Evolutionary conservation across 2,113 vertebrate genomes (phyloP).

Genomic region (Uria aalge): DNA sequence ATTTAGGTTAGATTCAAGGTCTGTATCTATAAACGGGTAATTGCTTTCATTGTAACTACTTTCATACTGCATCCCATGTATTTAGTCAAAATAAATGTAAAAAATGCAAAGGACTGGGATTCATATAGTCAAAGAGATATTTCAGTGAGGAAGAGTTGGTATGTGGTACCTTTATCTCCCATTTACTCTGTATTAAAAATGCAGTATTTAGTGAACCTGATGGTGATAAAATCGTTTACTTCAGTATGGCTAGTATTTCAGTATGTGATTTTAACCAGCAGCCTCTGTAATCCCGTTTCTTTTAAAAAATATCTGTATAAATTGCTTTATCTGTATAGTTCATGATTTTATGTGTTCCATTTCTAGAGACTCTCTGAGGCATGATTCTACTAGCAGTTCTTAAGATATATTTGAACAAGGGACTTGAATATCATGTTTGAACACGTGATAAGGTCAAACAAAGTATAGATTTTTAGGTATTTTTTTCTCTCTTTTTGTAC

Average conservation of each 20-base stretch:
- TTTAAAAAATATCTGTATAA: neutral
- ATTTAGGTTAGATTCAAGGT: neutral
- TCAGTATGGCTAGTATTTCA: neutral
- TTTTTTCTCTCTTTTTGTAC: neutral
- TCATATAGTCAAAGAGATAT: neutral
- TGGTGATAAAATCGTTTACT: neutral
- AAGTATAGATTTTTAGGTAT: neutral
- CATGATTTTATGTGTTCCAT: neutral
- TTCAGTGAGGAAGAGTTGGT: neutral
- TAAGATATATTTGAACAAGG: neutral
- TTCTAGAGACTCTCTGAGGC: neutral
- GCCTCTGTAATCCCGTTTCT: neutral
- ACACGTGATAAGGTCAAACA: neutral
- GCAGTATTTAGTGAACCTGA: neutral
- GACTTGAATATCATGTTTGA: neutral
- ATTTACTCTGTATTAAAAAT: neutral
- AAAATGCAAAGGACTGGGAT: neutral
- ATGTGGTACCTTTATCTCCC: neutral
- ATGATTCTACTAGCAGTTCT: neutral
- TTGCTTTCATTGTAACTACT: neutral
- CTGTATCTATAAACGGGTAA: neutral
- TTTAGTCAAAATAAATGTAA: neutral
- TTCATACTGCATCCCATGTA: neutral
- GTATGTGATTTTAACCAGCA: neutral
- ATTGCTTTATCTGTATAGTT: neutral